These are phyloP conservation scores for Cydia amplana DNA, from an alignment of 1,140 invertebrate species.

Conservation along the genomic window DNA sequence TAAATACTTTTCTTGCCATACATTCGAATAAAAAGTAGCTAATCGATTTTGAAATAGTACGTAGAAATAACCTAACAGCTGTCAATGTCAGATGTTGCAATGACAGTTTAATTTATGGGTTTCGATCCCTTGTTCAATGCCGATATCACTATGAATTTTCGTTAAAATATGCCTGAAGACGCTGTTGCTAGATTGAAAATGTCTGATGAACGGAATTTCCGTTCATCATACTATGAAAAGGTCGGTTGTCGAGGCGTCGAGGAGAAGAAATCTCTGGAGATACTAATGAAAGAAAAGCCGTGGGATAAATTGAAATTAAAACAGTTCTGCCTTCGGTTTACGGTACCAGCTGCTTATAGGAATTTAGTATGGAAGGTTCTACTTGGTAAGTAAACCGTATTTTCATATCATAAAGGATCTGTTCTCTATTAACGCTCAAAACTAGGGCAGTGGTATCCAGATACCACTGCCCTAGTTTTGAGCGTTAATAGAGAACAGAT, in stretches of 20 bases:
- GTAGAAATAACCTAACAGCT: slow-evolving; percentile 5
- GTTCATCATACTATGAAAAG: slow-evolving; percentile 94
- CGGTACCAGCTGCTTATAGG: slow-evolving; percentile 89
- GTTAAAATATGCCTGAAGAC: slow-evolving; percentile 26
- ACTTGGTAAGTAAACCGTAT: slow-evolving; percentile 79
- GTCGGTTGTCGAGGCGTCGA: slow-evolving; percentile 94
- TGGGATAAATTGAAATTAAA: slow-evolving; percentile 90
- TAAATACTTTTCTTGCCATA: not conserved
- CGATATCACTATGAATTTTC: slow-evolving; percentile 15
- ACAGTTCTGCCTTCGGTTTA: slow-evolving; percentile 91
- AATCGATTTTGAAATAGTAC: not conserved
- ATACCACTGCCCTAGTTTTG: not conserved
- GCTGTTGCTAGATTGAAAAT: slow-evolving; percentile 40
- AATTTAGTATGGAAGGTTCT: slow-evolving; percentile 92
- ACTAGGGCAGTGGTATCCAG: not conserved
- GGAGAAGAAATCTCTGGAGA: slow-evolving; percentile 96
- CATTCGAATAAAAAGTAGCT: not conserved
- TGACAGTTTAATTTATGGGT: slow-evolving; percentile 3
- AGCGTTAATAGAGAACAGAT: not conserved
- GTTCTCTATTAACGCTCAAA: not conserved
- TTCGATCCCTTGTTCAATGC: slow-evolving; percentile 20
- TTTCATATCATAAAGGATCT: not conserved
- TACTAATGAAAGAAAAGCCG: slow-evolving; percentile 92
- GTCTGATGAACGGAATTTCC: slow-evolving; percentile 90
- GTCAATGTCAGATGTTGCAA: slow-evolving; percentile 25